Conservation (phyloP, 2,797 vertebrate genomes). For the Mycteria americana region DNA sequence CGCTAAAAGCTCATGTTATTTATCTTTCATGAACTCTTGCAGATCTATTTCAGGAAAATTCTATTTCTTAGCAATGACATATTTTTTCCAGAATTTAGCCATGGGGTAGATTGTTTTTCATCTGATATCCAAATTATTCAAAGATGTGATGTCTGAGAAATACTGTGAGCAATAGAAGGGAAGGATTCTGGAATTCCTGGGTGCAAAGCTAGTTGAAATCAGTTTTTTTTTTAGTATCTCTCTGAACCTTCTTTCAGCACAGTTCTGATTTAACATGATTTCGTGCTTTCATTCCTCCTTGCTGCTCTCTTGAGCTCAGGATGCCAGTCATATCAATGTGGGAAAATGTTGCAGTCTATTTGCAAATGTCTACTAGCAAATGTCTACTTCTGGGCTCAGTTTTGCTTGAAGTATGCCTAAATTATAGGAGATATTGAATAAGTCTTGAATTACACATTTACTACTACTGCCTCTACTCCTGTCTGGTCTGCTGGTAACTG, state of each 20-base stretch:
- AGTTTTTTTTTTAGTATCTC: not conserved
- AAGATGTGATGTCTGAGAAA: not conserved
- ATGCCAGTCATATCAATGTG: not conserved
- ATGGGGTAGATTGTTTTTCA: not conserved
- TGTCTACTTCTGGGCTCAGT: not conserved
- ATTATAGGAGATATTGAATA: not conserved
- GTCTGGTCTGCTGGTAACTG: not conserved
- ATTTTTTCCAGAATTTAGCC: not conserved
- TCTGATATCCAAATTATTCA: not conserved
- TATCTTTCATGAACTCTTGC: constrained; percentile 1
- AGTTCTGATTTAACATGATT: not conserved
- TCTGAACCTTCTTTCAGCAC: not conserved
- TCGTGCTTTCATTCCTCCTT: not conserved
- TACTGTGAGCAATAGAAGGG: not conserved
- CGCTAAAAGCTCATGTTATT: constrained; percentile 12
- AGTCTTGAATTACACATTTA: not conserved
- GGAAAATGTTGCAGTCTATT: not conserved
- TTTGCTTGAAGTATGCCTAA: not conserved
- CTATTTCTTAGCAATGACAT: not conserved
- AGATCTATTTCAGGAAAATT: constrained; percentile 1
- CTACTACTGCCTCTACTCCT: not conserved
- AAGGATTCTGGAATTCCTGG: not conserved
- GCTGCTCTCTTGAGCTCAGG: not conserved
- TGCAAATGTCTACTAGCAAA: not conserved
- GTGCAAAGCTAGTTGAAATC: not conserved